Percentiles rank a stretch among this genome's conserved stretches.
phyloP scores from a whole-genome alignment of 2,113 vertebrate genomes.

The Leptosomus discolor region DNA sequence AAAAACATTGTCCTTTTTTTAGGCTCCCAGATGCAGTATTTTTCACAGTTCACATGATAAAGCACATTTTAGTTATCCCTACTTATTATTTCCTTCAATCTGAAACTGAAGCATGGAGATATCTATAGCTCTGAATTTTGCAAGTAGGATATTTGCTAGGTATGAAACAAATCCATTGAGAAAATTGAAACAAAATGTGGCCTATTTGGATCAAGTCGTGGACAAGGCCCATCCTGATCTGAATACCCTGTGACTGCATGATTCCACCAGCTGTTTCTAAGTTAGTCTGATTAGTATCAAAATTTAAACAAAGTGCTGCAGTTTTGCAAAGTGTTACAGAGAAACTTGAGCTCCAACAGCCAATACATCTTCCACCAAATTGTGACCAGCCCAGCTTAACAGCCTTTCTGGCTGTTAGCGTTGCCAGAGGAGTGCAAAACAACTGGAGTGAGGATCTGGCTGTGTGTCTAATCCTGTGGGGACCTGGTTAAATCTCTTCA shows the following conservation, averaged over 20 bases:
- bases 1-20: not conserved
- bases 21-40: not conserved
- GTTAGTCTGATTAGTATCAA: not conserved
- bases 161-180: not conserved
- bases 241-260: fast-evolving
- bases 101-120: not conserved
- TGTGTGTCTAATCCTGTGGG: not conserved
- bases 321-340: not conserved
- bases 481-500: not conserved
- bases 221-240: not conserved
- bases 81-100: not conserved
- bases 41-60: not conserved
- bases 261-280: not conserved
- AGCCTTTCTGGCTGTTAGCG: not conserved
- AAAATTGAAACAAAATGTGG: not conserved
- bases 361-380: not conserved
- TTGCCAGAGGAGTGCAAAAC: not conserved
- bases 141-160: not conserved
- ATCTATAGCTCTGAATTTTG: not conserved
- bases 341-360: not conserved
- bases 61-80: not conserved
- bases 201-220: not conserved
- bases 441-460: not conserved
- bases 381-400: not conserved
- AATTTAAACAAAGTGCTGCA: not conserved